Conservation (phyloP, 2,888 invertebrate species). For the Morpho deidamia region DNA sequence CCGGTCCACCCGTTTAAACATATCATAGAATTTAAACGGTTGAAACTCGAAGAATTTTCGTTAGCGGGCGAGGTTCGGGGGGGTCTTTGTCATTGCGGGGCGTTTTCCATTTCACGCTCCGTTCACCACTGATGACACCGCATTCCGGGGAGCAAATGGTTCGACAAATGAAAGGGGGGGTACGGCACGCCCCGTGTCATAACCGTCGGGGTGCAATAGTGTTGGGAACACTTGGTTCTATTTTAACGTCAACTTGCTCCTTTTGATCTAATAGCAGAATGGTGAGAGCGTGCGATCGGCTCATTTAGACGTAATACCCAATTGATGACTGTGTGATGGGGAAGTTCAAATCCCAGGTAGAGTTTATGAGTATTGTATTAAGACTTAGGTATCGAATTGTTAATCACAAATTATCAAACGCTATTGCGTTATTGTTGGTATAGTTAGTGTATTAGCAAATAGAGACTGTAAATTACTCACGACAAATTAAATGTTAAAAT, state of each 20-base stretch:
- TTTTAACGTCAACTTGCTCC: constrained; percentile 33
- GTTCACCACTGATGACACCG: constrained; percentile 73
- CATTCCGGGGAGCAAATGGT: constrained; percentile 74
- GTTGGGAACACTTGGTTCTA: constrained; percentile 55
- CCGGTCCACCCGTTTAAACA: constrained; percentile 42
- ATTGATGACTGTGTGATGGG: too few species aligned
- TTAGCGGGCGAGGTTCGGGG: constrained; percentile 48
- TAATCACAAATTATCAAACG: too few species aligned
- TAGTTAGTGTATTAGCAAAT: too few species aligned
- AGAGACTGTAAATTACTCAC: too few species aligned
- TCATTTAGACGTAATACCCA: too few species aligned
- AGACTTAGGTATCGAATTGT: too few species aligned
- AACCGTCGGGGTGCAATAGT: constrained; percentile 50
- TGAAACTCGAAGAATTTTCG: constrained; percentile 50
- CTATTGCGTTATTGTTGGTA: too few species aligned
- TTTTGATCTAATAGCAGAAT: neutral
- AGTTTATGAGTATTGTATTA: too few species aligned
- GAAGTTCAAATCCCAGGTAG: too few species aligned
- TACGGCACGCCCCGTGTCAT: constrained; percentile 70
- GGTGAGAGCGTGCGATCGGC: too few species aligned
- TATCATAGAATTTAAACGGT: constrained; percentile 26
- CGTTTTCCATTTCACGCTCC: constrained; percentile 78
- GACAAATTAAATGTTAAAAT: too few species aligned
- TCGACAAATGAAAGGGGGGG: constrained; percentile 70
- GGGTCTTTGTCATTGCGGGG: constrained; percentile 61